Conservation (phyloP, 2,113 vertebrate genomes). For the Casuarius casuarius region DNA sequence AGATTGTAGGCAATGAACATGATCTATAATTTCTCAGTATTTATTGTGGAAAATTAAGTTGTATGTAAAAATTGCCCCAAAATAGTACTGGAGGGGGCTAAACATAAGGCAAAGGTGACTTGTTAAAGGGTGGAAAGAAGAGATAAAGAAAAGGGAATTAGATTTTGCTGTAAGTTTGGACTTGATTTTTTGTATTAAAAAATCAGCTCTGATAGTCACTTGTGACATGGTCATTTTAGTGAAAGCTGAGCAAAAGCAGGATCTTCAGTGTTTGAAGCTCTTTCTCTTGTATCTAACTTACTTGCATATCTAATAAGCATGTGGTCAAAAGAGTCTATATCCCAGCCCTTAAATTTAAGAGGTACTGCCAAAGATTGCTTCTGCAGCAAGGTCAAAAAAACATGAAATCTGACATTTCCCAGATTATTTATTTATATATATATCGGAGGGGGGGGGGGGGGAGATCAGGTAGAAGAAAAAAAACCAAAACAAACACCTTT, state of each 20-base stretch:
- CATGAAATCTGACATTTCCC: fast-evolving
- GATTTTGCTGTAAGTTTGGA: neutral
- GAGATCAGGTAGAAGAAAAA: neutral
- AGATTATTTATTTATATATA: neutral
- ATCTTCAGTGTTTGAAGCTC: neutral
- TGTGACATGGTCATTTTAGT: neutral
- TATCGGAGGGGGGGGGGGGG: neutral
- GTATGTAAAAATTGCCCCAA: neutral
- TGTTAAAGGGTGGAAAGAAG: neutral
- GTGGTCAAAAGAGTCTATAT: neutral
- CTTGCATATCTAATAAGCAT: neutral
- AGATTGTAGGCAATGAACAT: fast-evolving
- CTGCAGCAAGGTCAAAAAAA: neutral
- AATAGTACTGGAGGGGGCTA: neutral
- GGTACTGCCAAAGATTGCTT: neutral
- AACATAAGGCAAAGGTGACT: neutral
- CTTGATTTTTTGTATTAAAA: neutral
- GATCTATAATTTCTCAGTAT: neutral
- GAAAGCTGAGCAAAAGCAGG: neutral
- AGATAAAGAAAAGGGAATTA: neutral
- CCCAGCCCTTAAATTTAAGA: neutral
- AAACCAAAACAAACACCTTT: neutral
- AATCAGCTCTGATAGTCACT: neutral
- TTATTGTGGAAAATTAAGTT: neutral
- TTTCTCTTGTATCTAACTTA: neutral